phyloP scores from a whole-genome alignment of 2,113 vertebrate genomes.

The Pluvialis apricaria region DNA sequence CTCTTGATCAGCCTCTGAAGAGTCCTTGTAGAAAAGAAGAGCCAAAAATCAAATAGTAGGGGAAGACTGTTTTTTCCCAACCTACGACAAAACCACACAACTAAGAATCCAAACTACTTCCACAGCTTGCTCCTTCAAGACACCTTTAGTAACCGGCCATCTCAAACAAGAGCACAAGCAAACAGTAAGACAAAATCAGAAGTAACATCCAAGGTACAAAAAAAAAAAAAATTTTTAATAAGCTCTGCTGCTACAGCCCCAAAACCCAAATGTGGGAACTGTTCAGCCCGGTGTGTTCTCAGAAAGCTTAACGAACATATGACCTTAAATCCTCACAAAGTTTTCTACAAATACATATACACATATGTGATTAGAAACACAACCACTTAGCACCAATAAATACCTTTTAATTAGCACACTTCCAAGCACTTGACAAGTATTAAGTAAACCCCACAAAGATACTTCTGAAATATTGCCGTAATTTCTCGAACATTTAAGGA shows the following conservation, averaged over 20 bases:
- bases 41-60: neutral
- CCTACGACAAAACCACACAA: neutral
- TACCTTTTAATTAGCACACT: neutral
- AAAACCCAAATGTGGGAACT: neutral
- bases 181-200: neutral
- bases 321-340: neutral
- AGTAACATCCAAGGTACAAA: neutral
- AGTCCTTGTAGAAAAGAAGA: neutral
- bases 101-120: neutral
- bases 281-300: neutral
- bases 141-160: neutral
- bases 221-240: neutral
- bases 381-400: neutral
- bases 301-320: neutral
- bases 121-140: neutral
- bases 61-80: neutral
- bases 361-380: neutral
- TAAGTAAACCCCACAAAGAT: neutral
- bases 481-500: neutral
- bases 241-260: neutral
- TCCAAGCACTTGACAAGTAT: neutral
- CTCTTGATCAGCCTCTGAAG: neutral
- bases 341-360: neutral
- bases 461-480: neutral
- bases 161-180: no score